phyloP scores from a whole-genome alignment of 2,113 vertebrate genomes.

The Setophaga kirtlandii region DNA sequence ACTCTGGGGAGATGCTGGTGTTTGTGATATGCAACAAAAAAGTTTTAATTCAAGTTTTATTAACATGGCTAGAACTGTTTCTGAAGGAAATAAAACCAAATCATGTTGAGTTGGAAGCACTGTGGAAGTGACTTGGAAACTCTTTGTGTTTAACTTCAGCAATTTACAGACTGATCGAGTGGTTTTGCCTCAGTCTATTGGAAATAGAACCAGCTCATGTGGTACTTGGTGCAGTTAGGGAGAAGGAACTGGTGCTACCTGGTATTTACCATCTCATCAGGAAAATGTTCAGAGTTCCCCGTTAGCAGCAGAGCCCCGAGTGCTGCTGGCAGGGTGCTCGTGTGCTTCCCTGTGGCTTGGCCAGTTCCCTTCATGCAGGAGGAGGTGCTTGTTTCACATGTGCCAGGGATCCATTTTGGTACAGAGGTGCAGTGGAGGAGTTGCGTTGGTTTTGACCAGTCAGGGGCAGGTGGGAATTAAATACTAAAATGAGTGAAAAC shows the following conservation, averaged over 20 bases:
- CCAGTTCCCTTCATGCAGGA: not conserved
- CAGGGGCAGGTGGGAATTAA: not conserved
- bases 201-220: not conserved
- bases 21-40: not conserved
- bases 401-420: not conserved
- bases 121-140: slow-evolving; percentile 37
- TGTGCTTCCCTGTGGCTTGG: accelerated
- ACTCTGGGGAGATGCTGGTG: slow-evolving; percentile 69
- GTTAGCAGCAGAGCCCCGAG: not conserved
- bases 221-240: not conserved
- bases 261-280: not conserved
- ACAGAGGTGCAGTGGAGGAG: not conserved
- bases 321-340: not conserved
- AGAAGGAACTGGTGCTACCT: not conserved
- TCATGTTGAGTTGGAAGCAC: slow-evolving; percentile 18
- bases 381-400: accelerated
- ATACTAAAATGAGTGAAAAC: not conserved
- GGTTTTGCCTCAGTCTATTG: not conserved
- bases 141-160: not conserved
- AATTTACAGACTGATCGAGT: not conserved
- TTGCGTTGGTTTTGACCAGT: not conserved
- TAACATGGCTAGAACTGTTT: not conserved
- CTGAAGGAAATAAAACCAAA: not conserved
- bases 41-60: not conserved
- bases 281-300: accelerated